Conservation (phyloP, 2,113 vertebrate genomes). For the Muscicapa adusta region DNA sequence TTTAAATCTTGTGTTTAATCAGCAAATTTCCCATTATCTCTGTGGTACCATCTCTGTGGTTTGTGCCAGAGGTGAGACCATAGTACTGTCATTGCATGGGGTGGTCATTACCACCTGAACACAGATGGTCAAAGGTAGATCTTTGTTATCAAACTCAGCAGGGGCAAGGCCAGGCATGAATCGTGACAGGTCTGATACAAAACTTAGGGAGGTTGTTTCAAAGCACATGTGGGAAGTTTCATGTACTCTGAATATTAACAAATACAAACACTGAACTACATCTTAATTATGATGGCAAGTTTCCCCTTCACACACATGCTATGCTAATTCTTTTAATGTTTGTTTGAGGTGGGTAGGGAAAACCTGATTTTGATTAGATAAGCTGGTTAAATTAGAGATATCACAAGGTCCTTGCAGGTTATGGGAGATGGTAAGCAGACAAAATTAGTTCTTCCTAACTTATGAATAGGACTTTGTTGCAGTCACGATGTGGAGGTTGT, state of each 20-base stretch:
- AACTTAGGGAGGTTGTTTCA: background rate
- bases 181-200: background rate
- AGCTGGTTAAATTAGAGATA: background rate
- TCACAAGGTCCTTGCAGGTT: background rate
- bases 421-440: background rate
- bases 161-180: background rate
- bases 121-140: background rate
- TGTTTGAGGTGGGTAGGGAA: background rate
- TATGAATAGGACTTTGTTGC: background rate
- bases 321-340: background rate
- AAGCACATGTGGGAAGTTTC: background rate
- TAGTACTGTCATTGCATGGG: fast-evolving
- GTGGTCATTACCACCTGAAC: background rate
- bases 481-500: background rate
- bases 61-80: background rate
- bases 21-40: background rate
- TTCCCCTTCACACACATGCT: background rate
- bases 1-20: background rate
- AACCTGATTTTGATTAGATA: background rate
- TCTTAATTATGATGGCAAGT: background rate
- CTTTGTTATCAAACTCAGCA: background rate
- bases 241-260: background rate
- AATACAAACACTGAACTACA: background rate
- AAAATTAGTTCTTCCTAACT: background rate
- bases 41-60: background rate